Base-by-base conservation (phyloP, 1,140 invertebrate genomes). In the Gonatopus flavifemur region DNA sequence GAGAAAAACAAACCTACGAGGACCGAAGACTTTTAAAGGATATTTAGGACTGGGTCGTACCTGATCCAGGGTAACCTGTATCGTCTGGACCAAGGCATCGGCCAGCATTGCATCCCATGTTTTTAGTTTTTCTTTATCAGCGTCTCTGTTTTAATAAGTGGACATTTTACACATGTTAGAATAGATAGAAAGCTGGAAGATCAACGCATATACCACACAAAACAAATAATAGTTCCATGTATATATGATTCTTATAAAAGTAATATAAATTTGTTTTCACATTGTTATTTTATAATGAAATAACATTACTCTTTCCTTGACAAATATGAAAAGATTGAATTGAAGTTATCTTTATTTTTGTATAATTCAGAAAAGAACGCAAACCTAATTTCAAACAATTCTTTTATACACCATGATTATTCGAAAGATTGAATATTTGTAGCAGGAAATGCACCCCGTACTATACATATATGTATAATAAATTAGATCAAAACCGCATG, bases 111-210 rank as follows among this genome's bases (percentile, higher is more conserved):
- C 74, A 74, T 72, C 73, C 73, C 72, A 76, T 76, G 71, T 67
- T 76, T 76, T 74, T 70, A 72, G 68, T 70, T 64, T 74, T 74
- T 76, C 70, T 76, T 72, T n/a, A n/a, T 74, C 70, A 67, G 67
- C 70, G 67, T 76, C 66, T 74, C 70, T 74, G 72, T 72, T 74
- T 76, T 74, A n/a, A n/a, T n/a, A 74, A 76, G 70, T 76, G 70
- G 70, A 76, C 68, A 74, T 74, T 69, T 73, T 72, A 71, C 58
- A n/a, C n/a, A 69, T 74, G 69, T 74, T 74, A 74, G 69, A 76
- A 60, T 52, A 57, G 58, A 62, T 67, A 65, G 64, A 54, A 71
- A 70, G 68, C 64, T 74, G 64, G 59, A 55, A 69, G 62, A 70
- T 72, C 58, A 70, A 60, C 60, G 63, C 66, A 68, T 66, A 66